Conservation (phyloP, 2,797 vertebrate genomes). For the Miichthys miiuy region DNA sequence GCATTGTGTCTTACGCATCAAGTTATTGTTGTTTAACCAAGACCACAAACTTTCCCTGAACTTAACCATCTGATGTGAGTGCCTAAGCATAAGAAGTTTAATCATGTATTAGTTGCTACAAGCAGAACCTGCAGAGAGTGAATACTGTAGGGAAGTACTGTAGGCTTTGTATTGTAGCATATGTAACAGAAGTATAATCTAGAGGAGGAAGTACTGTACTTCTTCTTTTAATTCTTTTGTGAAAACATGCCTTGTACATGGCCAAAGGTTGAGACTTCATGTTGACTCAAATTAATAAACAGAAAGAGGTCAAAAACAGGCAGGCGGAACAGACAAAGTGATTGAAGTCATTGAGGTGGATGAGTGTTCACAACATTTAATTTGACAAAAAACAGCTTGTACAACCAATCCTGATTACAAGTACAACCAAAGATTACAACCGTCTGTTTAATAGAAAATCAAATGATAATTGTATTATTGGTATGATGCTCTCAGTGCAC, state of each 20-base stretch:
- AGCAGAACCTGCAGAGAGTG: no score
- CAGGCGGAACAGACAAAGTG: not conserved
- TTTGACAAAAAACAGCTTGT: not conserved
- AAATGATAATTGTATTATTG: no score
- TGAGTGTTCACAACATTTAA: not conserved
- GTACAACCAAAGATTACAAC: no score
- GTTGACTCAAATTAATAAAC: not conserved
- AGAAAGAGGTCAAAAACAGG: not conserved
- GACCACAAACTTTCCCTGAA: not conserved
- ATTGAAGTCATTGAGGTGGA: not conserved
- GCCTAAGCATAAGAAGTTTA: not conserved
- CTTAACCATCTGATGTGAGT: not conserved
- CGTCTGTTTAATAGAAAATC: no score
- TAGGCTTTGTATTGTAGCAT: not conserved
- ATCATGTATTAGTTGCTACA: not conserved
- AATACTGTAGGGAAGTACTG: not conserved
- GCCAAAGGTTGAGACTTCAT: not conserved
- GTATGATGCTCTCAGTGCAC: no score
- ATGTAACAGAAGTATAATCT: not conserved
- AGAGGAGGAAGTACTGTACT: slow-evolving; percentile 12
- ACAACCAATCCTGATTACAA: no score
- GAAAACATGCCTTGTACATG: not conserved
- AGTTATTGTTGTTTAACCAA: no score
- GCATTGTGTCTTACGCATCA: no score
- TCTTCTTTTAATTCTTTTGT: slow-evolving; percentile 10